phyloP scores from a whole-genome alignment of 2,113 vertebrate genomes.

The Mobula birostris region DNA sequence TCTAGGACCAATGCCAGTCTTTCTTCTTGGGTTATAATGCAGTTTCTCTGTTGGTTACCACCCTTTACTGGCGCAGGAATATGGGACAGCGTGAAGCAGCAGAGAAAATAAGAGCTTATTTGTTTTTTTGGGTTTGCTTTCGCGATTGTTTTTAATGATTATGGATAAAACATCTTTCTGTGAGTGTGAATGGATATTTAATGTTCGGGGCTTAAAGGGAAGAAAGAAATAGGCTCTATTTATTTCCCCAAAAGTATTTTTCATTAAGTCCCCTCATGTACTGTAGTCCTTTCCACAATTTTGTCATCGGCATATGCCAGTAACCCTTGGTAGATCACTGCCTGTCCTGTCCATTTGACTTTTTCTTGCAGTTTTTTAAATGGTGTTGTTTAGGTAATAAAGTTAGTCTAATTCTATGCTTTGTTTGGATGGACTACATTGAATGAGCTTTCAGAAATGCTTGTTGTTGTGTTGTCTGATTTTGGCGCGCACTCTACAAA shows the following conservation, averaged over 20 bases:
- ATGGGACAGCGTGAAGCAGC: not conserved
- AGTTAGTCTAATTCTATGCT: not conserved
- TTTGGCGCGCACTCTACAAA: not conserved
- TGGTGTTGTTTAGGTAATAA: not conserved
- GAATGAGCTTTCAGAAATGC: conserved; percentile 18
- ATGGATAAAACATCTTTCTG: not conserved
- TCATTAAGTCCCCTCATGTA: not conserved
- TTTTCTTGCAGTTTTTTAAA: not conserved
- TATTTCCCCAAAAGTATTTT: conserved; percentile 13
- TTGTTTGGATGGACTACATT: conserved; percentile 16
- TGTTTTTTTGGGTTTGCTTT: not conserved
- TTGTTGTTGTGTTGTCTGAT: not conserved
- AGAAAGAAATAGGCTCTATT: not conserved
- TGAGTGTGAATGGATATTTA: not conserved
- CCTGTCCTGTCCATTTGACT: not conserved
- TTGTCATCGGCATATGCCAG: not conserved
- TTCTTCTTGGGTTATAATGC: conserved; percentile 23
- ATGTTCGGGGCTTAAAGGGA: not conserved
- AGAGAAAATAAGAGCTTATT: conserved; percentile 20
- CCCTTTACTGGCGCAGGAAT: not conserved
- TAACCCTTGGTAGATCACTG: not conserved
- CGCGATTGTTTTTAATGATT: not conserved
- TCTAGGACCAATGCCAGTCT: conserved; percentile 52
- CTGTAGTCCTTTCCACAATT: not conserved
- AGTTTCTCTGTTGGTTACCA: conserved; percentile 21